These are phyloP conservation scores for Xenentodon cancila DNA, from an alignment of 2,797 vertebrate genomes.

Conservation along the genomic window DNA sequence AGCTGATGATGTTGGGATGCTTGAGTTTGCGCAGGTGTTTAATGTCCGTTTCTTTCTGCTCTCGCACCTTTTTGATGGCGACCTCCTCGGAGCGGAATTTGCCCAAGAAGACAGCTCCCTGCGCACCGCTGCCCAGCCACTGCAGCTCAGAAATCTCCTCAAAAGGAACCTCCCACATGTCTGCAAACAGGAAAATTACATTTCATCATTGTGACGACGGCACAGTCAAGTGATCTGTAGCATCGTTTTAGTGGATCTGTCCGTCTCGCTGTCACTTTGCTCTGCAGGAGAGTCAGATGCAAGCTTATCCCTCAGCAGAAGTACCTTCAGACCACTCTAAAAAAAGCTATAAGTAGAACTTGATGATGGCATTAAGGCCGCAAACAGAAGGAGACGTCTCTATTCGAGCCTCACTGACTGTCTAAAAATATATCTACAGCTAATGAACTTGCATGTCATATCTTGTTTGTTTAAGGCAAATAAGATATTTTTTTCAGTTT, in stretches of 20 bases:
- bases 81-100: constrained; percentile 96
- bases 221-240: not conserved
- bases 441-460: too few species aligned
- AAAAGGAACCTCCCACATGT: constrained; percentile 98
- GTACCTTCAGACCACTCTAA: not conserved
- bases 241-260: not conserved
- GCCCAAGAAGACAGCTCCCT: constrained; percentile 96
- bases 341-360: not conserved
- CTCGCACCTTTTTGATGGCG: constrained; percentile 99
- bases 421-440: too few species aligned
- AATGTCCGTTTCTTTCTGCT: constrained; percentile 98
- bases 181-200: constrained; percentile 70
- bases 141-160: constrained; percentile 98
- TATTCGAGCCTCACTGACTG: too few species aligned
- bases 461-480: too few species aligned
- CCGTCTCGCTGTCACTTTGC: not conserved
- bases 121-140: constrained; percentile 98
- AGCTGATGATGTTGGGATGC: constrained; percentile 98
- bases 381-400: too few species aligned
- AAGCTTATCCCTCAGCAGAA: not conserved
- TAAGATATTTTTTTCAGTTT: too few species aligned
- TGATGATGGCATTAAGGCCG: too few species aligned
- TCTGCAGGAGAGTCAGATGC: not conserved
- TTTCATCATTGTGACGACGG: not conserved
- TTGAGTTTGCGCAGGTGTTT: constrained; percentile 97